Base-by-base conservation (phyloP, 1,140 invertebrate species). In the Dreissena polymorpha region DNA sequence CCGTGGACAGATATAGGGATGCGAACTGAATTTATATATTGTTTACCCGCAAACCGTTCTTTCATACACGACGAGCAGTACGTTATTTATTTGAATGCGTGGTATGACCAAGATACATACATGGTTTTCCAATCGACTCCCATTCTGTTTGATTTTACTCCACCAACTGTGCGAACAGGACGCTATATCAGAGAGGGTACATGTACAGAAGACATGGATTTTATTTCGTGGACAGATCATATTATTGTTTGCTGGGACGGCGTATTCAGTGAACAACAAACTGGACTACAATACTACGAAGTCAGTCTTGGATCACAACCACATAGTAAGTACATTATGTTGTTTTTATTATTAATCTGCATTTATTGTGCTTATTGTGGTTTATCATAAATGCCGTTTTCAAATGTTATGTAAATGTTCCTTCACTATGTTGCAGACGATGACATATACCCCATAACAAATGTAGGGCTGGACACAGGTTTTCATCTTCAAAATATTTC, bases 241-340 rank as follows among this genome's bases (percentile, higher is more conserved):
- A 55, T 85, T 51, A 65, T 51, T 12, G 70, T 74, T 14, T 85
- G 83, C 39, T 86, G 86, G 86, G 25, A n/a, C 13, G 75, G 75
- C 13, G 83, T 85, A 14, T 86, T 86, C 25, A 50, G 6, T 14
- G 86, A 86, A 39, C 21, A 21, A 57, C 73, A 85, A 50, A 83
- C 73, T 51, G 7, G 27, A 16, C 64, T 86, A 16, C 14, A 18
- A 10, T 39, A 39, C 14, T 70, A 70, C 68, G n/a, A 25, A 39
- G 23, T 70, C 18, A 50, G 13, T 13, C 13, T 70, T 14, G 68
- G 68, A 49, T 39, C 68, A 10, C 3, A 13, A 25, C 21, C 21
- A 25, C 18, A 68, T 14, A 25, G 65, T 68, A 8, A n/a, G 57
- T 49, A 12, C 10, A 21, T 18, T 25, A 6, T n/a, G n/a, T 39